Base-by-base conservation (phyloP, 2,113 vertebrate genomes). In the Jacana jacana region DNA sequence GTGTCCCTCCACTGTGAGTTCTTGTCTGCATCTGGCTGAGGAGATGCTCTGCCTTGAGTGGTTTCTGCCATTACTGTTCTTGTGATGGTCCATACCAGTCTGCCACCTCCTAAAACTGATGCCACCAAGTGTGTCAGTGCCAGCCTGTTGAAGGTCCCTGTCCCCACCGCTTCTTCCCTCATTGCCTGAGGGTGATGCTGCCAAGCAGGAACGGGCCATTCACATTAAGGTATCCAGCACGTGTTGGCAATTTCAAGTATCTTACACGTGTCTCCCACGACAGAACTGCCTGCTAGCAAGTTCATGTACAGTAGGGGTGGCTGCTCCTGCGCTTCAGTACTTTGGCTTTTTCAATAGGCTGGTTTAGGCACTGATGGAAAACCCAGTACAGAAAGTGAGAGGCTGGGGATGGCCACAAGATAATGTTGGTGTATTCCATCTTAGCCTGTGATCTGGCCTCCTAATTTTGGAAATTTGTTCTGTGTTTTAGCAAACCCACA, bases 1-100 rank as follows among this genome's bases (percentile, higher is more conserved):
- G 10, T 35, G 25, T 18, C 11, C 23, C 19, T 77, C 40, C 3
- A 1, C 17, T 25, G 12, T 0, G 0, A 49, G 69, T 2, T 64
- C 25, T 10, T 52, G 58, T 52, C 33, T 58, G 61, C 61, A 54
- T 33, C 51, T 42, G 31, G 6, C 10, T 28, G 35, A 20, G 27
- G 22, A 19, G 14, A 9, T 72, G 48, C 28, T 66, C 65, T 48
- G 15, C 24, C 40, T 65, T 4, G 7, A 65, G 16, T 27, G 15
- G 4, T 11, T 28, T 52, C 40, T 63, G 4, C 31, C 58, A 5
- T 70, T 46, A 10, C 13, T 70, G 1, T 82, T 91, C 27, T 49
- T 6, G 1, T 44, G 4, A 8, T 33, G 31, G 37, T 81, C 31
- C 27, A 6, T 73, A 23, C 33, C 23, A 24, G n/a, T 75, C 71